Evolutionary conservation across 1,140 invertebrate genomes (phyloP).

Genomic region (Chlorops oryzae): DNA sequence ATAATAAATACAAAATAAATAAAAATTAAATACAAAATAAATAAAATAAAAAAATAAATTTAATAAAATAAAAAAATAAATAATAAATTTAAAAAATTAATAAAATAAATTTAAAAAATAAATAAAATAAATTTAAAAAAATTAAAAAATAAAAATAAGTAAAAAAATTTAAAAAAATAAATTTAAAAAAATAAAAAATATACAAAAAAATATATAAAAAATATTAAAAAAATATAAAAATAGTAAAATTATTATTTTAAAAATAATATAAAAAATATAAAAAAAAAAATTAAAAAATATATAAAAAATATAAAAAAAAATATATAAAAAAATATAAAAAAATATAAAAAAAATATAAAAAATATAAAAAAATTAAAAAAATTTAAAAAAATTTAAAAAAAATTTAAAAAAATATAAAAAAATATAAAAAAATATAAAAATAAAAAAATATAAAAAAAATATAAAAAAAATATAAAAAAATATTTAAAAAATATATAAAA

Average conservation of each 20-base stretch:
- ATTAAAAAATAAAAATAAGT: neutral
- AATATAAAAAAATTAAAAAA: too few species aligned
- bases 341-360: neutral
- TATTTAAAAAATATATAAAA: neutral
- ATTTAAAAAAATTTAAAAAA: neutral
- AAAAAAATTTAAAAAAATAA: neutral
- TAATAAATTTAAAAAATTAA: neutral
- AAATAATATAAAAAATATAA: neutral
- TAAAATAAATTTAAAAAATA: neutral
- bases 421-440: neutral
- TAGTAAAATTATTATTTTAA: constrained; percentile 2
- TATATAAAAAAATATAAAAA: neutral
- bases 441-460: neutral
- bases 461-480: neutral
- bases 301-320: neutral
- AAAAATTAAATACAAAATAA: neutral
- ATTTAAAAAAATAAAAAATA: constrained; percentile 1
- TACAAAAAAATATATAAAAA: constrained; percentile 2
- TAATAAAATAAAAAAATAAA: neutral
- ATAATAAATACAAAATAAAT: neutral
- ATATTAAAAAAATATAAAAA: neutral
- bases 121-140: neutral
- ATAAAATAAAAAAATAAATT: neutral
- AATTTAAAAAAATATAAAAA: neutral
- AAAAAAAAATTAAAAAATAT: neutral